A percentile compares a stretch with the other conserved stretches of the same genome.
Conservation (phyloP, 2,888 invertebrate species). For the Dioctria rufipes region DNA sequence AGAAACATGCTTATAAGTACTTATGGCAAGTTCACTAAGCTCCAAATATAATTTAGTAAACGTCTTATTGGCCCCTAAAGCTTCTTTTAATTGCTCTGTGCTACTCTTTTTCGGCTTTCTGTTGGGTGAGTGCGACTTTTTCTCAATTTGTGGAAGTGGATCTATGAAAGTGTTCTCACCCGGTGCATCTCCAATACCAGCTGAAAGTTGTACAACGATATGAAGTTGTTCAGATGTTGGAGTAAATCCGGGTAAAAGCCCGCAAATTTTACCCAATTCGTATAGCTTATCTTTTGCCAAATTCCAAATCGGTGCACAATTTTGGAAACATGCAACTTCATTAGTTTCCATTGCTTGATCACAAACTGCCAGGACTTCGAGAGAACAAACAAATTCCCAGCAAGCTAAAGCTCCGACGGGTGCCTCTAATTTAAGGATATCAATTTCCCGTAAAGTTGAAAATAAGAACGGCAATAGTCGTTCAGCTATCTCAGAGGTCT, state of each 20-base stretch:
- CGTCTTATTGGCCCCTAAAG: constrained; percentile 88
- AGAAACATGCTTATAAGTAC: constrained; percentile 95
- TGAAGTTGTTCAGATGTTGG: constrained; percentile 92
- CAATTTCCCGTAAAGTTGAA: constrained; percentile 88
- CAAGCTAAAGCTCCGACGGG: constrained; percentile 90
- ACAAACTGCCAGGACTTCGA: constrained; percentile 90
- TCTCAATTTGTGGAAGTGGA: constrained; percentile 66
- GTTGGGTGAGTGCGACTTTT: constrained; percentile 72
- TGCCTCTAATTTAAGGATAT: constrained; percentile 83
- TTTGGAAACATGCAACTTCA: constrained; percentile 83
- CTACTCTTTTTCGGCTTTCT: constrained; percentile 73
- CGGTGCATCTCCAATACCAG: constrained; percentile 89
- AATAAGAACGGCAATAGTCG: constrained; percentile 92
- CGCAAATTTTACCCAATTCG: constrained; percentile 90
- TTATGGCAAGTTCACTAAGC: constrained; percentile 94
- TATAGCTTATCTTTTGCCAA: constrained; percentile 85
- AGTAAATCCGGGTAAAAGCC: constrained; percentile 86
- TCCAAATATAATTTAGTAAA: constrained; percentile 95
- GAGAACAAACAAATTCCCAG: constrained; percentile 93
- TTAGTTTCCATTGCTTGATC: constrained; percentile 79
- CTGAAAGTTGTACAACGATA: constrained; percentile 89
- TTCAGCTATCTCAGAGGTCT: constrained; percentile 81
- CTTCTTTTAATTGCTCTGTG: constrained; percentile 89
- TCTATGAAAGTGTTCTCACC: constrained; percentile 66
- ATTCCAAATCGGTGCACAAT: constrained; percentile 90